Percentiles rank a stretch among this genome's conserved stretches.
Evolutionary conservation across 2,888 invertebrate genomes (phyloP).

Genomic region (Pardosa pseudoannulata): DNA sequence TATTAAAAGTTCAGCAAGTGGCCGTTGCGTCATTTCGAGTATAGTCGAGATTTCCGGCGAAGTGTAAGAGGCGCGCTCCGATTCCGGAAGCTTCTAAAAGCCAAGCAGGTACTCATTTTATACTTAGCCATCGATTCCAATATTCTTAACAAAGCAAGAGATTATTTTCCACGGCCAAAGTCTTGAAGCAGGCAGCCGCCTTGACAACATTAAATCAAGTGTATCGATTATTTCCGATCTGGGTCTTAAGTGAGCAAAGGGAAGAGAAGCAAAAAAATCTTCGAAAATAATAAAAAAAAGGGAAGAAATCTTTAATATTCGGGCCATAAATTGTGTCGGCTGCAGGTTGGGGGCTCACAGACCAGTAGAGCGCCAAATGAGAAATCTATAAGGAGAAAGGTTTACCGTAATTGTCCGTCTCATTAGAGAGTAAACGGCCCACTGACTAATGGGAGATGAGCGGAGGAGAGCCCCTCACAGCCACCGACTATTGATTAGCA

Average conservation of each 20-base stretch:
- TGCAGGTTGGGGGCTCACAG: constrained; percentile 70
- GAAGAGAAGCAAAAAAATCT: constrained; percentile 31
- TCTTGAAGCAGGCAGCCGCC: constrained; percentile 46
- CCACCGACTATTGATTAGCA: constrained; percentile 73
- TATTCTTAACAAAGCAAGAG: constrained; percentile 71
- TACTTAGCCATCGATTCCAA: constrained; percentile 69
- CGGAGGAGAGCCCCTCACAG: constrained; percentile 58
- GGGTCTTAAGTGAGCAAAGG: constrained; percentile 62
- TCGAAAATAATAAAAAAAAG: constrained; percentile 31
- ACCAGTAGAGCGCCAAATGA: constrained; percentile 72
- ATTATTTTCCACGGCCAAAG: constrained; percentile 64
- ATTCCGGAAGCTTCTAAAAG: constrained; percentile 14
- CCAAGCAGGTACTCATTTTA: constrained; percentile 66
- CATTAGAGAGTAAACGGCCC: constrained; percentile 72
- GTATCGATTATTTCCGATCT: constrained; percentile 71
- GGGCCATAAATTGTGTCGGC: constrained; percentile 73
- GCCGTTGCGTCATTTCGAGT: neutral
- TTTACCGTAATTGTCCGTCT: constrained; percentile 73
- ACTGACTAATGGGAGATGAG: constrained; percentile 72
- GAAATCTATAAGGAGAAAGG: constrained; percentile 73
- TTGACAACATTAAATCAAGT: constrained; percentile 70
- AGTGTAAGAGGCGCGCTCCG: neutral
- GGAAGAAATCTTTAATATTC: constrained; percentile 70
- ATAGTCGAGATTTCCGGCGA: neutral
- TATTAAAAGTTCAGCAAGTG: neutral